A percentile compares a stretch with the other conserved stretches of the same genome.
Conservation (phyloP, 2,113 vertebrate species). For the Pipra filicauda region DNA sequence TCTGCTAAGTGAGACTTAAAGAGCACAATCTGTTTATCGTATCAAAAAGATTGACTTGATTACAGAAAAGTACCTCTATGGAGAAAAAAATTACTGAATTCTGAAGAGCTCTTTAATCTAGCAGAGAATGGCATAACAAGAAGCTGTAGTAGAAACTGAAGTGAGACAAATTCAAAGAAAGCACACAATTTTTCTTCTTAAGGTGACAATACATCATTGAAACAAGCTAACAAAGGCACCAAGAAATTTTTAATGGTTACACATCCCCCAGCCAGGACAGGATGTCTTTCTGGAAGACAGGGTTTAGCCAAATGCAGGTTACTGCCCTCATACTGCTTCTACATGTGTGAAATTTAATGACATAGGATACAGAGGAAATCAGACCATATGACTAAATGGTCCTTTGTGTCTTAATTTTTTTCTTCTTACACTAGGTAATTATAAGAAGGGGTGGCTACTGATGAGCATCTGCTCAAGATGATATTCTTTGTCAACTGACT, state of each 20-base stretch:
- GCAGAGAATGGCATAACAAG: not conserved
- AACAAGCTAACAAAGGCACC: not conserved
- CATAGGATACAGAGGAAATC: not conserved
- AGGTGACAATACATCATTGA: not conserved
- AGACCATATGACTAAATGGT: not conserved
- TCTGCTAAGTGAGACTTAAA: slow-evolving; percentile 23
- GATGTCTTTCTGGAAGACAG: not conserved
- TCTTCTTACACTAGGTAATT: not conserved
- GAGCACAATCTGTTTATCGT: slow-evolving; percentile 44
- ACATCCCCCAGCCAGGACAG: not conserved
- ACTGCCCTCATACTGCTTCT: not conserved
- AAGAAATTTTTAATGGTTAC: not conserved
- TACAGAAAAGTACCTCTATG: slow-evolving; percentile 2
- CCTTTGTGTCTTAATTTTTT: not conserved
- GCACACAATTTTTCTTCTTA: not conserved
- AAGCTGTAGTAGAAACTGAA: not conserved
- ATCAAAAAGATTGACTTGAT: slow-evolving; percentile 56
- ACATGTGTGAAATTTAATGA: not conserved
- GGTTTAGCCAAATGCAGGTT: not conserved
- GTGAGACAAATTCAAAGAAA: slow-evolving; percentile 7
- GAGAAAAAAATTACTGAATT: not conserved
- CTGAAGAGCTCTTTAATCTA: slow-evolving; percentile 47
- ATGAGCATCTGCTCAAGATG: not conserved
- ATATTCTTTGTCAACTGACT: not conserved
- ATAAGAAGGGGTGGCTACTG: not conserved